Evolutionary conservation across 2,113 vertebrate species (phyloP), one percentile per base, ranked within the genome.

Genomic region (Lamprotornis superbus): DNA sequence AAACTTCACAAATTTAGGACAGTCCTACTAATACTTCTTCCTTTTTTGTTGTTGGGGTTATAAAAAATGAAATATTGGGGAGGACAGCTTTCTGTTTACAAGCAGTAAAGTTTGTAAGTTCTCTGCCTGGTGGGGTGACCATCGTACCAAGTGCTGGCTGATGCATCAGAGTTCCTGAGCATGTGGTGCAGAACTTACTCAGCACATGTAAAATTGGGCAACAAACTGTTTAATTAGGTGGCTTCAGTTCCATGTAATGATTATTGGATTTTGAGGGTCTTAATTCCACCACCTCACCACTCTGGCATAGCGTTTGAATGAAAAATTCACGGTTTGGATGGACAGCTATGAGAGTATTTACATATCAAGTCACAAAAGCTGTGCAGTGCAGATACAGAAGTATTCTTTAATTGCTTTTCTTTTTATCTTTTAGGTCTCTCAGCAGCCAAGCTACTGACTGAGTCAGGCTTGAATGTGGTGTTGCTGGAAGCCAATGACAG

Each of bases 401-500:
- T 71, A 31, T 90, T 44, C 33, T 85, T 79, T 9, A 88, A 49
- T 20, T 85, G 23, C 46, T 65, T 55, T 64, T 90, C 39, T 96
- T 64, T 76, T 97, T 95, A 7, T 86, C n/a, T 61, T 92, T 69
- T 95, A 99, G 99, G 99, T 94, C 97, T 99, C 73, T 98, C 99
- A 89, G 99, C 99, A 89, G 99, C 99, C 30, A 99, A 99, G 93
- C 96, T 99, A 56, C 94, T 99, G 81, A 98, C 98, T 92, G 97
- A 99, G 33, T 98, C 94, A n/a, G 99, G 99, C 49, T 96, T 99
- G 92, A 98, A 94, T 52, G 98, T 99, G 27, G 97, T 99, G 9
- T 95, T 99, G 75, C 94, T 99, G 97, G 99, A 99, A 97, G 99
- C 99, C 78, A 98, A 98, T 78, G 97, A 99, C 83, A 98, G 99